phyloP scores from a whole-genome alignment of 2,888 invertebrate species.

The Drosophila conformis region DNA sequence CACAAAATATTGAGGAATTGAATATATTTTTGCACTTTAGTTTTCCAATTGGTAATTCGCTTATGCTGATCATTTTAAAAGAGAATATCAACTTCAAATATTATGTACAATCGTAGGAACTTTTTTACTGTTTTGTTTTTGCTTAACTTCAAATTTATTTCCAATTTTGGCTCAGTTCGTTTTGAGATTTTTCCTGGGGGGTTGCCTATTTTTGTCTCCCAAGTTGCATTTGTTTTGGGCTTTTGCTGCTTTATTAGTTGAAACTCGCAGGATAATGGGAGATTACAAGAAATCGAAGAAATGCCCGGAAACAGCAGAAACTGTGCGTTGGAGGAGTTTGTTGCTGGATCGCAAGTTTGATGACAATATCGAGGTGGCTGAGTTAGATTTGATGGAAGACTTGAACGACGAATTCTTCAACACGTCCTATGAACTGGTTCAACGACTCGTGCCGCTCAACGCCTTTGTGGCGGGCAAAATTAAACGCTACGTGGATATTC shows the following conservation, averaged over 20 bases:
- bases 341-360: constrained; percentile 7
- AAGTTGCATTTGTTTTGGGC: not conserved
- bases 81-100: not conserved
- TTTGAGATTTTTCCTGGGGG: constrained; percentile 8
- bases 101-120: not conserved
- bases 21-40: not conserved
- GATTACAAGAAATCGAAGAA: constrained; percentile 7
- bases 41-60: not conserved
- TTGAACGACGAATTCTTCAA: constrained; percentile 77
- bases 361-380: constrained; percentile 53
- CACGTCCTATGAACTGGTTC: constrained; percentile 59
- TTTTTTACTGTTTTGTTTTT: not conserved
- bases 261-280: constrained; percentile 5
- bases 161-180: constrained; percentile 30
- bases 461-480: constrained; percentile 72
- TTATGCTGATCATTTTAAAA: not conserved
- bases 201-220: not conserved
- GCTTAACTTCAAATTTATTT: constrained; percentile 25
- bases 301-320: not conserved
- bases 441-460: constrained; percentile 61
- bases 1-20: not conserved
- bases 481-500: constrained; percentile 72
- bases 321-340: not conserved
- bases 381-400: constrained; percentile 75
- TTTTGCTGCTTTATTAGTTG: not conserved